Conservation (phyloP, 64 coral and sea anemone species). For the Montipora sp. region DNA sequence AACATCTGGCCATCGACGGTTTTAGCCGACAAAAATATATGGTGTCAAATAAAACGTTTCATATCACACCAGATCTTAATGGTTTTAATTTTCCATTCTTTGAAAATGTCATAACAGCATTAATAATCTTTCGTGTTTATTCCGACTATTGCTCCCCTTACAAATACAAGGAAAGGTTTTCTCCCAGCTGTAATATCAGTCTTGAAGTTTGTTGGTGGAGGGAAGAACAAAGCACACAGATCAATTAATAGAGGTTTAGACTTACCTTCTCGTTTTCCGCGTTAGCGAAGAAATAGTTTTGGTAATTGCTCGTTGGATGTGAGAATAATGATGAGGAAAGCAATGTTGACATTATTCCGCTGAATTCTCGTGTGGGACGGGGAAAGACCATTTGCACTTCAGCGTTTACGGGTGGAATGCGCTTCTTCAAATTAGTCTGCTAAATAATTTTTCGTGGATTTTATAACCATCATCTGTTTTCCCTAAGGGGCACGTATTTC, state of each 20-base stretch:
- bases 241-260: conserved; percentile 5
- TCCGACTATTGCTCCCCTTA: background rate
- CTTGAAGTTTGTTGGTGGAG: no score
- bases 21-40: background rate
- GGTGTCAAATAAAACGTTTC: conserved; percentile 1
- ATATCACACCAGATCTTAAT: conserved; percentile 39
- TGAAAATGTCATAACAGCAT: background rate
- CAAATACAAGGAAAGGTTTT: background rate
- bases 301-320: conserved; percentile 33
- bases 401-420: background rate
- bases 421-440: conserved; percentile 8
- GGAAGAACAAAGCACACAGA: background rate
- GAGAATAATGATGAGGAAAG: conserved; percentile 29
- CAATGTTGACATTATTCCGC: conserved; percentile 10
- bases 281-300: conserved; percentile 39
- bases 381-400: conserved; percentile 31
- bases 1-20: conserved; percentile 16
- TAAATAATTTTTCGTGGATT: conserved; percentile 32
- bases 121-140: background rate
- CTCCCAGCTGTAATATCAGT: background rate
- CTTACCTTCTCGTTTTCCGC: conserved; percentile 53
- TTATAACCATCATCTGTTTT: conserved; percentile 35
- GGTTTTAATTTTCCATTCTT: background rate
- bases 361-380: conserved; percentile 44
- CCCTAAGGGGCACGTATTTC: conserved; percentile 28